Evolutionary conservation across 2,113 vertebrate genomes (phyloP), one percentile per base, ranked within the genome.

Genomic region (Megaptera novaeangliae): DNA sequence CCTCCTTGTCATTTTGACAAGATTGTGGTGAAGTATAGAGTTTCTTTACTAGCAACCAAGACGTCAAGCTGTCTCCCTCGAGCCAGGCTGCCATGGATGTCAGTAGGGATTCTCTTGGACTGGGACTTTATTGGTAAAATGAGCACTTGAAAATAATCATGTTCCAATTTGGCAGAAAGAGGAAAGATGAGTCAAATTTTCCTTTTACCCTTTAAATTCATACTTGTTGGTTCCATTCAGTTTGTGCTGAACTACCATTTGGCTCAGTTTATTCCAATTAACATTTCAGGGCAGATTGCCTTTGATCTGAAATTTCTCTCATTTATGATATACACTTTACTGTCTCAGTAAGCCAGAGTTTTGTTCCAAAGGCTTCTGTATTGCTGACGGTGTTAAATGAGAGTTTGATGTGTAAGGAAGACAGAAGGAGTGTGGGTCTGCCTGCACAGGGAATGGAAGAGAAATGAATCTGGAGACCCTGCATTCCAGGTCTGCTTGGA

Each of bases 251-350:
- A 87, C 88, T 97, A 97, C 55, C 81, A 94, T 94, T 77, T 98
- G 97, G 95, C 95, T 98, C 57, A 66, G 2, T 85, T 85, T 98
- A 57, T 96, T 98, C 81, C 97, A 98, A 88, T 98, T 98, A 98
- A 95, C 97, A 88, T 96, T 97, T 98, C 29, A 86, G 80, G 71
- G 39, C 77, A 98, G 93, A 89, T 95, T 93, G 93, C 94, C 96
- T 97, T 97, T 96, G 95, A 98, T 93, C 91, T 94, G 93, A 94
- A 97, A 97, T 96, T 98, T 98, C 75, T 91, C 69, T 97, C 89
- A 66, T 95, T 98, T 98, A 85, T 97, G 96, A 94, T 97, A 93
- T 9, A 91, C n/a, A 78, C 89, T 98, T 98, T 94, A 87, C 75
- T 84, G 74, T 96, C 81, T 92, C 29, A 80, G 21, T 80, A 97